phyloP scores from a whole-genome alignment of 2,888 invertebrate genomes.

The Pseudococcus jackbeardsleyi region DNA sequence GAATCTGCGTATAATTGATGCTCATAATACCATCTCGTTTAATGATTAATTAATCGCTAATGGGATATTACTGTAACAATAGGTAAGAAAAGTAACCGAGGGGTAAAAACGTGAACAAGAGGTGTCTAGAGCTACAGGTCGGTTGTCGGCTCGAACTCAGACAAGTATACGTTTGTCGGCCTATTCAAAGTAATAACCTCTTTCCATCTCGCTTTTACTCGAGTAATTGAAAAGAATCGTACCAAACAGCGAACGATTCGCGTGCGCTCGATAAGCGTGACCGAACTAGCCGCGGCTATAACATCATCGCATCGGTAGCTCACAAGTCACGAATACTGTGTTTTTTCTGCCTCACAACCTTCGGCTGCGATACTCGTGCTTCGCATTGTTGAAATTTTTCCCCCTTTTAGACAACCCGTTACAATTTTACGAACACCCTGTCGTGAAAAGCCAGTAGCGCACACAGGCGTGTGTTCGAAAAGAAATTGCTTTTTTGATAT shows the following conservation, averaged over 20 bases:
- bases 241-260: constrained; percentile 40
- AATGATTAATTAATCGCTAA: constrained; percentile 56
- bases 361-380: background rate
- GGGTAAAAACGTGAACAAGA: constrained; percentile 47
- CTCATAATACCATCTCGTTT: constrained; percentile 34
- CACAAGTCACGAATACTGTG: constrained; percentile 54
- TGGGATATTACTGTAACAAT: constrained; percentile 50
- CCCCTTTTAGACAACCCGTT: background rate
- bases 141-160: constrained; percentile 27
- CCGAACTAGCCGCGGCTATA: constrained; percentile 9
- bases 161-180: constrained; percentile 49
- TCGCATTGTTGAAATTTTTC: constrained; percentile 48
- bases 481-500: constrained; percentile 12
- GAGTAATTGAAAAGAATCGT: constrained; percentile 39
- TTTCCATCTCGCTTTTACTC: constrained; percentile 36
- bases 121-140: constrained; percentile 52
- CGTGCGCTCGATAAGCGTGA: constrained; percentile 53
- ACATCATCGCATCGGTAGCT: constrained; percentile 55
- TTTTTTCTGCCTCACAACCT: constrained; percentile 16
- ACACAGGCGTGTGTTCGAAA: background rate
- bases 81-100: constrained; percentile 20
- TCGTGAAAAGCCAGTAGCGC: background rate
- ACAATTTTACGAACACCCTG: constrained; percentile 26
- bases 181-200: constrained; percentile 48
- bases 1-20: background rate